Percentiles rank a stretch among this genome's conserved stretches.
Evolutionary conservation across 2,797 vertebrate species (phyloP).

Genomic region (Nannoperca australis): DNA sequence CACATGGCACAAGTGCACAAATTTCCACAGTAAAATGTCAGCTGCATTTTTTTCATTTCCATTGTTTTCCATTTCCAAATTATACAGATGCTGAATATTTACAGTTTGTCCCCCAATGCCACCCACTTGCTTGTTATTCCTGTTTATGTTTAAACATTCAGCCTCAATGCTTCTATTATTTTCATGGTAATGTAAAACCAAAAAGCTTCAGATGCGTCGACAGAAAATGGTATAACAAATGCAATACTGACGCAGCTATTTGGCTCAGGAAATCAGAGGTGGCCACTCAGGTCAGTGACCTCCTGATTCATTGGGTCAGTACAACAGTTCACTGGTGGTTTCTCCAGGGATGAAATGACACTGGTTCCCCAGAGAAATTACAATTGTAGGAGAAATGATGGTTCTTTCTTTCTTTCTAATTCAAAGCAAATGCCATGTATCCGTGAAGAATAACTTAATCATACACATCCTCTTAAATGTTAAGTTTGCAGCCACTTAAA

Average conservation of each 20-base stretch:
- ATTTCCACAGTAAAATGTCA: background rate
- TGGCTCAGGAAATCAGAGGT: conserved; percentile 16
- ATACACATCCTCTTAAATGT: background rate
- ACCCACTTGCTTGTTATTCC: conserved; percentile 4
- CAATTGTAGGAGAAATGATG: background rate
- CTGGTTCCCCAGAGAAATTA: background rate
- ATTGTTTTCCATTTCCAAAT: conserved; percentile 1
- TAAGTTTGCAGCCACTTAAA: conserved; percentile 1
- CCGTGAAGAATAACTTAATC: background rate
- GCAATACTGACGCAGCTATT: background rate
- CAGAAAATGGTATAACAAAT: conserved; percentile 17
- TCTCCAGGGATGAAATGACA: conserved; percentile 9
- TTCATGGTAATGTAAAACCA: conserved; percentile 14
- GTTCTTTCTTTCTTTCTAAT: background rate
- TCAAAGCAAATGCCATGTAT: conserved; percentile 13
- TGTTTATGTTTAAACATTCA: conserved; percentile 22
- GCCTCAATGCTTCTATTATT: background rate
- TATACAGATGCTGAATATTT: conserved; percentile 17
- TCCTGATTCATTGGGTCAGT: conserved; percentile 28
- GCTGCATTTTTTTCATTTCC: background rate
- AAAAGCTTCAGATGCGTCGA: background rate
- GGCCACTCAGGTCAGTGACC: conserved; percentile 29
- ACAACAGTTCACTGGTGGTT: conserved; percentile 25
- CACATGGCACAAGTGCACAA: background rate
- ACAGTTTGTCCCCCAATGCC: conserved; percentile 14